A percentile compares a stretch with the other conserved stretches of the same genome.
phyloP scores from a whole-genome alignment of 2,888 invertebrate genomes.

The Lycophotia porphyrea region DNA sequence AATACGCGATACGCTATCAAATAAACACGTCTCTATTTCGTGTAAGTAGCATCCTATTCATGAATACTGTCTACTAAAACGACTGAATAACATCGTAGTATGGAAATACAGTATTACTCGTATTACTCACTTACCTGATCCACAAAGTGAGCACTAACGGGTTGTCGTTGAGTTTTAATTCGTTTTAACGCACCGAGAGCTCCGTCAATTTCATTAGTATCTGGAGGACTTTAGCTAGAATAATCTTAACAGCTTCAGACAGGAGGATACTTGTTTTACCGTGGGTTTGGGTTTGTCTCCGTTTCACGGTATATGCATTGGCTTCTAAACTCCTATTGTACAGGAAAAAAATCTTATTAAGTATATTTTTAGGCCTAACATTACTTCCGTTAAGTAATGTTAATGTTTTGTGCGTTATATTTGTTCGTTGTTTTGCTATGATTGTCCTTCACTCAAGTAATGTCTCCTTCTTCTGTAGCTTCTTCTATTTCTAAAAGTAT shows the following conservation, averaged over 20 bases:
- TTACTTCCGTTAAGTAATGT: no score
- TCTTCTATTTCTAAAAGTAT: constrained; percentile 5
- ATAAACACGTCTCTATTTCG: no score
- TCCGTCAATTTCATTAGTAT: constrained; percentile 18
- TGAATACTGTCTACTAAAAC: constrained; percentile 4
- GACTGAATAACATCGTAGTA: not conserved
- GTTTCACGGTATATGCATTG: not conserved
- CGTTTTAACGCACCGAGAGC: constrained; percentile 11
- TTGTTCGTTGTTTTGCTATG: no score
- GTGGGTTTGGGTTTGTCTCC: not conserved
- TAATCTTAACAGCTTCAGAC: constrained; percentile 7
- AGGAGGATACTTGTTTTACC: not conserved
- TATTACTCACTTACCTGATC: constrained; percentile 8
- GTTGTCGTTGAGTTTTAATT: constrained; percentile 17
- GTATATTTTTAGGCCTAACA: not conserved
- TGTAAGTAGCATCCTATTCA: not conserved
- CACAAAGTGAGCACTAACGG: not conserved
- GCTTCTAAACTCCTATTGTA: not conserved
- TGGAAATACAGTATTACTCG: constrained; percentile 1
- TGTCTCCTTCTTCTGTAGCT: not conserved
- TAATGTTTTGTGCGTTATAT: not conserved
- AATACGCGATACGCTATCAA: not conserved
- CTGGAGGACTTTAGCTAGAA: not conserved
- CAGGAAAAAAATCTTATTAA: not conserved
- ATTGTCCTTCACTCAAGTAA: not conserved